These are phyloP conservation scores for Drymodes brunneopygia DNA, from an alignment of 2,113 vertebrate species.

Conservation along the genomic window DNA sequence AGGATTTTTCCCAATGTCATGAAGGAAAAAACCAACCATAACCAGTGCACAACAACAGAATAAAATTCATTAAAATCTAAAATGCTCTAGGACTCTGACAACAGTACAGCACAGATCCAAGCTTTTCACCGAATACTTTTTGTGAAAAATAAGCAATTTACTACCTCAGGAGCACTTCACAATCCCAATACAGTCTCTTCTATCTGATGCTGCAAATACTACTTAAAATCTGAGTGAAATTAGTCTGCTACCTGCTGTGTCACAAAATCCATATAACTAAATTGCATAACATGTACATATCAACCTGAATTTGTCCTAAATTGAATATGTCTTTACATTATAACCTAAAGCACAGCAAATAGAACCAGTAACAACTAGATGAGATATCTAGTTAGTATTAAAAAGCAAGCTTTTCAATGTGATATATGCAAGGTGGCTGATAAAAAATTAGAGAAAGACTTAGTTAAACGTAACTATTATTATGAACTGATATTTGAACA, in stretches of 20 bases:
- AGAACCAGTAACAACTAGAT: neutral
- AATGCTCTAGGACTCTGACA: neutral
- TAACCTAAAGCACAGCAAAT: neutral
- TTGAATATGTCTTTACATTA: neutral
- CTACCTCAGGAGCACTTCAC: neutral
- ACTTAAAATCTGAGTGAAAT: neutral
- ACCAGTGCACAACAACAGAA: neutral
- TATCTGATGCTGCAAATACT: neutral
- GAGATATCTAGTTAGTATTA: neutral
- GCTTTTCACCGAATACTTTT: neutral
- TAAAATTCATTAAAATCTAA: neutral
- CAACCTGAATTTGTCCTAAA: neutral
- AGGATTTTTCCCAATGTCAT: neutral
- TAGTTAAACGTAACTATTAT: neutral
- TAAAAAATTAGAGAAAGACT: neutral
- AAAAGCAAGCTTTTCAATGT: neutral
- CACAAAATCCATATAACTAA: neutral
- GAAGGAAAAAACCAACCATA: neutral
- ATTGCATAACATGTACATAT: neutral
- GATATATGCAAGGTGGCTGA: neutral
- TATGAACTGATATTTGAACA: neutral
- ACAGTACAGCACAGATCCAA: neutral
- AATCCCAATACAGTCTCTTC: neutral
- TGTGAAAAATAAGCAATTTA: neutral
- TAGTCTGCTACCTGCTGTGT: neutral